These are phyloP conservation scores for Butastur rufipennis DNA, from an alignment of 2,113 vertebrate species.

Conservation along the genomic window DNA sequence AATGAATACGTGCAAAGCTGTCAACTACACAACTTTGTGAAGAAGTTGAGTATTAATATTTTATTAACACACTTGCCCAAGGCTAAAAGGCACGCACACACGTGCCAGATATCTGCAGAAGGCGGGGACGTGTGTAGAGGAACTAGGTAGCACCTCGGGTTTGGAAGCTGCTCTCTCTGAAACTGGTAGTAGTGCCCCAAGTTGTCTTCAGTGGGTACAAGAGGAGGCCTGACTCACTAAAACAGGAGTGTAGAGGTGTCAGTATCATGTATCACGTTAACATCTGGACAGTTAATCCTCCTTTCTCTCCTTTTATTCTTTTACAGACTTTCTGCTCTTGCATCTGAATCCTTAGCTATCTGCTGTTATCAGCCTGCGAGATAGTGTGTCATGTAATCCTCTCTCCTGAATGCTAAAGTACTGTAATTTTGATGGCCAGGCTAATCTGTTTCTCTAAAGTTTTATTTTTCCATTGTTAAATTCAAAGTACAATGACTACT, in stretches of 20 bases:
- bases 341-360: constrained; percentile 40
- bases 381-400: constrained; percentile 44
- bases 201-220: not conserved
- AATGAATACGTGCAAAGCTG: not conserved
- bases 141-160: accelerated
- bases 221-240: not conserved
- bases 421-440: constrained; percentile 48
- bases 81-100: not conserved
- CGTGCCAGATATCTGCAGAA: not conserved
- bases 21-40: not conserved
- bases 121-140: not conserved
- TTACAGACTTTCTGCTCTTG: not conserved
- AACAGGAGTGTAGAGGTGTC: not conserved
- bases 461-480: constrained; percentile 40
- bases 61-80: not conserved
- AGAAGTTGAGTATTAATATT: not conserved
- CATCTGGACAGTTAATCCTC: not conserved
- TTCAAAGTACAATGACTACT: constrained; percentile 40
- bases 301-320: constrained; percentile 42
- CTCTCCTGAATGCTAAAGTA: constrained; percentile 38
- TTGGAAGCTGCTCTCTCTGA: not conserved
- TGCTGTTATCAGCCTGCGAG: not conserved
- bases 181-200: not conserved
- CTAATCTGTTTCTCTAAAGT: constrained; percentile 39
- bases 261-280: not conserved